Base-by-base conservation (phyloP, 2,888 invertebrate genomes). In the Drosophila percnosoma region DNA sequence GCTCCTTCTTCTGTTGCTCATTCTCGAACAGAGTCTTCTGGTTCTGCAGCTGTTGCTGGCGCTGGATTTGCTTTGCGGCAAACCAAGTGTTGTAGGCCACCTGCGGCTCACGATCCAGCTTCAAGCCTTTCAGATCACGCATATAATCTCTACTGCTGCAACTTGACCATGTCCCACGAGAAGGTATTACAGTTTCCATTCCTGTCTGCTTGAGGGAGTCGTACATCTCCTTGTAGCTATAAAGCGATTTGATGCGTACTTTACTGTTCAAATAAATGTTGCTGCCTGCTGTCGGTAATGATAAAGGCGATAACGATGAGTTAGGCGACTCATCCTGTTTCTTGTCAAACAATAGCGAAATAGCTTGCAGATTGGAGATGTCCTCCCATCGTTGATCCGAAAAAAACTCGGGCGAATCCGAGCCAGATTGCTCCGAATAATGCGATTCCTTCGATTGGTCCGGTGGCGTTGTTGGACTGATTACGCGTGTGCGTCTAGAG, bases 61-160 rank as follows among this genome's bases (percentile, higher is more conserved):
- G 61, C 13, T 60, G 53, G 13, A 55, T 82, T 82, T 83, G 86
- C 82, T 93, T 93, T 15, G 90, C 90, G 2, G 90, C 91, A 5
- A 82, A 79, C 93, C 93, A 93, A 8, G 85, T 91, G 6, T 86
- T 81, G 57, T 86, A 93, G 4, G 93, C 93, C 18, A 75, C 53
- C 31, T 92, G 84, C 0, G 91, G 90, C 24, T 85, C 65, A 18
- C 63, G 75, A 18, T 33, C 10, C 45, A 69, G 45, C 60, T 77
- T 83, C 15, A 62, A 42, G 18, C 21, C 62, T 2, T 55, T 67
- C 2, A 54, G 24, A 38, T 69, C 57, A 0, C 57, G 54, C 29
- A 74, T 31, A 42, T 83, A 80, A 38, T 73, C 78, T 0, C 68
- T 1, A 0, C 67, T 73, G 59, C 68, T 82, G 0, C 91, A 91